phyloP scores from a whole-genome alignment of 2,888 invertebrate species.

The Amphipyra berbera region DNA sequence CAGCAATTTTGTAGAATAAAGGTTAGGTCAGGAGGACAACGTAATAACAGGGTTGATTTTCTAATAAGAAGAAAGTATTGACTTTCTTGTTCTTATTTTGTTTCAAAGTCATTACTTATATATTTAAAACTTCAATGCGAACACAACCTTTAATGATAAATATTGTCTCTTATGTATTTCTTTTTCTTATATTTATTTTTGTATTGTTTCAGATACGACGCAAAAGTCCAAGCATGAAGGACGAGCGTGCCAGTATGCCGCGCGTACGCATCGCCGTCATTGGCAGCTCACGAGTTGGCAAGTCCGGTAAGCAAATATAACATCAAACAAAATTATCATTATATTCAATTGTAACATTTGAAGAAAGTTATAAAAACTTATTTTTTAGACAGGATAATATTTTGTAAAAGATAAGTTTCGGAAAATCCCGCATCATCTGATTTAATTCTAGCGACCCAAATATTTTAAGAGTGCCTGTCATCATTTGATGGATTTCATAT shows the following conservation, averaged over 20 bases:
- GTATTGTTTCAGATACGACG: slow-evolving; percentile 75
- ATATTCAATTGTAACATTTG: slow-evolving; percentile 4
- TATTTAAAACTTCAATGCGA: not conserved
- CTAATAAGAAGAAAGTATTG: slow-evolving; percentile 4
- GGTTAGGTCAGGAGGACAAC: slow-evolving; percentile 14
- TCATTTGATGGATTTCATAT: slow-evolving; percentile 65
- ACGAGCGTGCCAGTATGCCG: slow-evolving; percentile 91
- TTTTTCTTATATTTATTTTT: slow-evolving; percentile 26
- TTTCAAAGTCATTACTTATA: not conserved
- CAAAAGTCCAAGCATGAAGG: slow-evolving; percentile 78
- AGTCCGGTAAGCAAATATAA: slow-evolving; percentile 91
- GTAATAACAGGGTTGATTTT: slow-evolving; percentile 18
- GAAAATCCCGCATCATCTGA: slow-evolving; percentile 37
- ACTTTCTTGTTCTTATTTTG: slow-evolving; percentile 5
- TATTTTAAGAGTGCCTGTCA: slow-evolving; percentile 68
- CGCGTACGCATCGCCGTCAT: slow-evolving; percentile 93
- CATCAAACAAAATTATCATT: slow-evolving; percentile 13
- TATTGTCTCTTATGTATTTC: slow-evolving; percentile 4
- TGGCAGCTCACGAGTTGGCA: slow-evolving; percentile 94
- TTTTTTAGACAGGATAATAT: slow-evolving; percentile 34
- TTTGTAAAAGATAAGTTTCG: slow-evolving; percentile 21
- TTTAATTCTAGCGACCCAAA: slow-evolving; percentile 70
- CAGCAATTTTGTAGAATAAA: slow-evolving; percentile 37
- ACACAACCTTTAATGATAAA: not conserved
- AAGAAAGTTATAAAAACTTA: slow-evolving; percentile 9